Base-by-base conservation (phyloP, 2,888 invertebrate species). In the Cyclophora punctaria region DNA sequence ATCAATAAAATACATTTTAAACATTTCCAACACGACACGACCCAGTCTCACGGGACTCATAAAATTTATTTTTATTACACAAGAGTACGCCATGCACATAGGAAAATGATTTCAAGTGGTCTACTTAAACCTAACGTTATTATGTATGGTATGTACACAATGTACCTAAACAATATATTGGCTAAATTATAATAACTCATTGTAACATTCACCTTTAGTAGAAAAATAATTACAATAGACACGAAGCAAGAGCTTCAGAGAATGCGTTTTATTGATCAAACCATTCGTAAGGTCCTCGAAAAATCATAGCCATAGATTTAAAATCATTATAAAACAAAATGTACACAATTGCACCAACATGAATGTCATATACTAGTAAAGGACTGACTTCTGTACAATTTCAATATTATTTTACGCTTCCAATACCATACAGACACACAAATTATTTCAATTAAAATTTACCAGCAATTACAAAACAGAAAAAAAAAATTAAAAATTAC, bases 161-260 rank as follows among this genome's bases (percentile, higher is more conserved):
- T 73, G 73, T 72, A 78, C 74, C 69, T 70, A 69, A 73, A 73
- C 69, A 69, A 73, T 71, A 74, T 65, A 78, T 77, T 77, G 63
- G 69, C 82, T 81, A 81, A 78, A 77, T 67, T 68, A 20, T 20
- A 75, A 67, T 68, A 77, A 78, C 70, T 73, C 72, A 81, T 79
- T 76, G 71, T 69, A 75, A 77, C 73, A 76, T 81, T 75, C 75
- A 82, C 74, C 73, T 78, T 75, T 72, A 75, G 72, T 71, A 71
- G 59, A 66, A 69, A 69, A 69, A 66, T 66, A 68, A 66, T 67
- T 71, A 73, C 66, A 64, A 66, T 65, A 62, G 59, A 58, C 62
- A 47, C 46, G 53, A 51, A 55, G 51, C 57, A 58, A 62, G 59
- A 59, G 54, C 52, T 61, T 50, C 51, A 41, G 56, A 59, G 55